Percentiles rank a stretch among this genome's conserved stretches.
These are phyloP conservation scores for Caenorhabditis sinica DNA, from an alignment of 2,888 invertebrate genomes.

Conservation along the genomic window DNA sequence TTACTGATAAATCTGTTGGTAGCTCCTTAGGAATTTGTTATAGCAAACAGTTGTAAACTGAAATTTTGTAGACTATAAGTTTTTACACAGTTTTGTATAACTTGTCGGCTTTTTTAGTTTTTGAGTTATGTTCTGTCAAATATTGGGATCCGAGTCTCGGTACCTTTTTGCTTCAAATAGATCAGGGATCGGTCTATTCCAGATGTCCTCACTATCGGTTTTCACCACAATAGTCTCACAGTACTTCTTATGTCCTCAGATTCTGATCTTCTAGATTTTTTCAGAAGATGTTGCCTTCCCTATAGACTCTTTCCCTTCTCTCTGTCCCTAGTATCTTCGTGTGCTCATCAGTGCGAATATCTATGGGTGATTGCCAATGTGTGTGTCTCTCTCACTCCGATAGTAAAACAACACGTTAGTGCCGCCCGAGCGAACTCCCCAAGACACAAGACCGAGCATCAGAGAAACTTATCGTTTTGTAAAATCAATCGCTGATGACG, in stretches of 20 bases:
- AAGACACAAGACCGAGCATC: not conserved
- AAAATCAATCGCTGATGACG: constrained; percentile 52
- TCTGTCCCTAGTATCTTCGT: constrained; percentile 12
- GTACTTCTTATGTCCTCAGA: constrained; percentile 10
- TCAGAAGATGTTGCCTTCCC: constrained; percentile 19
- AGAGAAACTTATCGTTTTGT: constrained; percentile 44
- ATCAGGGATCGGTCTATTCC: too few relatives aligned
- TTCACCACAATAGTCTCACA: too few relatives aligned
- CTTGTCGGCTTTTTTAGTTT: too few relatives aligned
- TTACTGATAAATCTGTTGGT: too few relatives aligned
- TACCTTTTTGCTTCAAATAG: not conserved
- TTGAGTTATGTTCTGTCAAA: not conserved
- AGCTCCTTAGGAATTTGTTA: too few relatives aligned
- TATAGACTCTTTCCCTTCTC: not conserved
- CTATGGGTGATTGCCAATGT: constrained; percentile 5
- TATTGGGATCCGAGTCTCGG: too few relatives aligned
- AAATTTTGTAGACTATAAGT: too few relatives aligned
- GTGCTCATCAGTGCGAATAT: constrained; percentile 56
- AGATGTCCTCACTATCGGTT: too few relatives aligned
- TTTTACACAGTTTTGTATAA: too few relatives aligned
- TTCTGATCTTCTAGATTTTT: constrained; percentile 13
- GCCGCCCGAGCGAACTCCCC: constrained; percentile 33
- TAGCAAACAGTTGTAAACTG: too few relatives aligned
- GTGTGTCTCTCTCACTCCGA: not conserved
- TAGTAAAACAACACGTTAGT: constrained; percentile 50